These are phyloP conservation scores for Alcedo quadribrachys DNA, from an alignment of 2,797 vertebrate species.

Conservation along the genomic window DNA sequence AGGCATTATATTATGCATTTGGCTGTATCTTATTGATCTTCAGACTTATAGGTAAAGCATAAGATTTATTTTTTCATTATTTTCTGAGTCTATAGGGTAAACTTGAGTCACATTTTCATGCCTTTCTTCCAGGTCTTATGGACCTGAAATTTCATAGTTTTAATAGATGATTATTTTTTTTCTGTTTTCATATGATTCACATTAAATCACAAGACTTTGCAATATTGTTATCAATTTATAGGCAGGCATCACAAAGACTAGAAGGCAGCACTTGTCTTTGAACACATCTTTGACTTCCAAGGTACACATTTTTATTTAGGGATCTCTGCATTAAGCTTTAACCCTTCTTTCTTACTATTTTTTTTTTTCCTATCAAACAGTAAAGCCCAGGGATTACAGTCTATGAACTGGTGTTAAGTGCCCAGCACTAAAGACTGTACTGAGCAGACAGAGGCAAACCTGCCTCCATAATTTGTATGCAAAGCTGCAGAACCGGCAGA, in stretches of 20 bases:
- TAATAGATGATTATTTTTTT: background rate
- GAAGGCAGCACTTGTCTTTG: background rate
- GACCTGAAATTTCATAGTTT: conserved; percentile 10
- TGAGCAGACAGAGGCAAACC: background rate
- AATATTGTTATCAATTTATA: background rate
- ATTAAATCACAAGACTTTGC: background rate
- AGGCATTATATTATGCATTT: background rate
- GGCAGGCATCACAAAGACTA: background rate
- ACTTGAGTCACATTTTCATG: background rate
- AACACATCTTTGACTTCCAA: background rate
- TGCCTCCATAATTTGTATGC: conserved; percentile 54
- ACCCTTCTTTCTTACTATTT: background rate
- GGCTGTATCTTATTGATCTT: background rate
- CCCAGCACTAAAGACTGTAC: background rate
- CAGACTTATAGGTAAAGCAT: background rate
- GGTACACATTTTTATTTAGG: background rate
- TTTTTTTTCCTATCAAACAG: background rate
- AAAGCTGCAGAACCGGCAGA: background rate
- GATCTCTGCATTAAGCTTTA: background rate
- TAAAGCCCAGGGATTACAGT: background rate
- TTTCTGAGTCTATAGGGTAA: background rate
- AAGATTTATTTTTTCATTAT: background rate
- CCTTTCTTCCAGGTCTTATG: background rate
- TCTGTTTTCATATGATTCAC: background rate
- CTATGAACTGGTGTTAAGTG: background rate